Base-by-base conservation (phyloP, 1,140 invertebrate species). In the Drosophila saltans region DNA sequence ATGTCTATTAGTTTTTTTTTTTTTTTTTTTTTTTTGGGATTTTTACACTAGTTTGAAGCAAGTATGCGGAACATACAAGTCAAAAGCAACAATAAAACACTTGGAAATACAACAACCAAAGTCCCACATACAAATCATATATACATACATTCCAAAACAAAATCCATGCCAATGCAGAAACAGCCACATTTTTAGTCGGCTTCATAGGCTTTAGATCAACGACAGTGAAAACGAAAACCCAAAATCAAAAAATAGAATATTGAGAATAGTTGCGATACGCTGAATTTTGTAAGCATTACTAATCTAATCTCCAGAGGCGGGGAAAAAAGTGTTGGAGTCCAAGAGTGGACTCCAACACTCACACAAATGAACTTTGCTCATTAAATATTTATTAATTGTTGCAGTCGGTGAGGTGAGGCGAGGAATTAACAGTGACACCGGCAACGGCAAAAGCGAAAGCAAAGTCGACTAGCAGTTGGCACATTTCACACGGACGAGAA, bases 321-420 rank as follows among this genome's bases (percentile, higher is more conserved):
- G 30, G 72, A 66, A n/a, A 40, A 52, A 45, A 16, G 52, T 43
- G 43, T 36, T 36, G 73, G 33, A 52, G 36, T 43, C 1, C 41
- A 59, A 55, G 36, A 66, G 61, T 58, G 73, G 60, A 43, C 75
- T 57, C 48, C 48, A 45, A 45, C 75, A 72, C 75, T 58, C 67
- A 70, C 59, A 86, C 69, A 66, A 66, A 64, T 86, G 83, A 89
- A 88, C 84, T 84, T 88, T 88, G 84, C 57, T 78, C 84, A 88
- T 89, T 84, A 84, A 89, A 69, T 52, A 89, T 89, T 80, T 40
- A 88, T 81, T 69, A 63, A 69, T 40, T 77, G 69, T 75, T 56
- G 56, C 73, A 72, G 40, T 59, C 36, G 64, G 61, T 40, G 62
- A 52, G 10, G 33, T 36, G 33, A 40, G 45, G 45, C 26, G 45